These are phyloP conservation scores for Littorina saxatilis DNA, from an alignment of 1,140 invertebrate species.

Conservation along the genomic window DNA sequence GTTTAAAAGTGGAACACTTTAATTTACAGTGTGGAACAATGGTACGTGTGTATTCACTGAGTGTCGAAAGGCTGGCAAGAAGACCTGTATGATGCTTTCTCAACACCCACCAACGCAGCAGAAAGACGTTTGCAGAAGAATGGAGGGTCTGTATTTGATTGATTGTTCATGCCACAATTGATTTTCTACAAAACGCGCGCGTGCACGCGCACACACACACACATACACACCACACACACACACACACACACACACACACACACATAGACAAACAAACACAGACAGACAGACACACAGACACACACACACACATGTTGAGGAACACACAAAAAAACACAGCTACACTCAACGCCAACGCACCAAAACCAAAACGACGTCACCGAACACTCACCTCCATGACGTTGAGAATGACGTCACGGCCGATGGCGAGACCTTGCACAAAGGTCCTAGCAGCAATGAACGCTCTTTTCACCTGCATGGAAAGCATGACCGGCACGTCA, in stretches of 20 bases:
- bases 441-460: conserved; percentile 96
- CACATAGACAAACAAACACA: background rate
- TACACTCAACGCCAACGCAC: background rate
- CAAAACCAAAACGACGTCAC: background rate
- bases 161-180: too few relatives aligned
- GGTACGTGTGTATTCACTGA: too few relatives aligned
- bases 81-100: too few relatives aligned
- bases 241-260: background rate
- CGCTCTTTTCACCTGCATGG: conserved; percentile 90
- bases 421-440: conserved; percentile 89
- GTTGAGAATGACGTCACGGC: conserved; percentile 88
- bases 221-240: too few relatives aligned
- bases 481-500: conserved; percentile 93
- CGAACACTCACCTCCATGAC: conserved; percentile 84
- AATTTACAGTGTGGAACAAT: too few relatives aligned
- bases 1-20: too few relatives aligned
- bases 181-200: too few relatives aligned
- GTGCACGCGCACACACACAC: too few relatives aligned
- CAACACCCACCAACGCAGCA: too few relatives aligned
- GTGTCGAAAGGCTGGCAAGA: too few relatives aligned
- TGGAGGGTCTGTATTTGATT: too few relatives aligned
- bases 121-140: too few relatives aligned
- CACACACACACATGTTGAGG: background rate
- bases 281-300: background rate
- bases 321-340: background rate